Evolutionary conservation across 2,797 vertebrate genomes (phyloP), one percentile per base, ranked within the genome.

Genomic region (Syndactyla subalaris): DNA sequence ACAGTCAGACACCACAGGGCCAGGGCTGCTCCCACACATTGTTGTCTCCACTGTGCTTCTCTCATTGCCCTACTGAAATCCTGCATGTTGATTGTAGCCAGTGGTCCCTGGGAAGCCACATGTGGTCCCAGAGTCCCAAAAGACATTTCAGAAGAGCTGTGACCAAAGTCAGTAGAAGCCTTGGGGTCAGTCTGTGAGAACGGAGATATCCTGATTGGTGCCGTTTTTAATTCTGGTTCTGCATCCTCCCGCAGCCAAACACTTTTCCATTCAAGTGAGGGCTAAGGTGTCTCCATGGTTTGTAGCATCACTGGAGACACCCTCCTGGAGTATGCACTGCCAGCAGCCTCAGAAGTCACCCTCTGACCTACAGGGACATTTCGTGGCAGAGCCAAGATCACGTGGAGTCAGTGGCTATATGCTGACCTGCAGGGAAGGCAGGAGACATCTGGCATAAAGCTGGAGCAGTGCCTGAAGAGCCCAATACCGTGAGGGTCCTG

Each of bases 361-460:
- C 17, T 9, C 29, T 9, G 6, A 46, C 26, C 34, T 3, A 0
- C 1, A 1, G 29, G 68, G 73, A 34, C 16, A 55, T 36, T 84
- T 36, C 1, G 0, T 16, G 7, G 26, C 63, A 77, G 36, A 83
- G 54, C 9, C 79, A 71, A 55, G 43, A 45, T 63, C 61, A 63
- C 5, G 2, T 2, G 2, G 48, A 80, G 20, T 32, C 36, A 65
- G 17, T 10, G 2, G 20, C 45, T 51, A 29, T 36, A 23, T 36
- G 30, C 54, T 80, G 66, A 68, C 26, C 32, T 49, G 18, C 1
- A 1, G 59, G 30, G 39, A 79, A 55, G 59, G 62, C 38, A 68
- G 20, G 24, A 81, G 41, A 70, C 67, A 88, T 75, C 54, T 84
- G 92, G 34, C 49, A 39, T 39, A 68, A 78, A 80, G 62, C 36